Evolutionary conservation across 1,140 invertebrate species (phyloP), one percentile per base, ranked within the genome.

Genomic region (Chionoecetes opilio): DNA sequence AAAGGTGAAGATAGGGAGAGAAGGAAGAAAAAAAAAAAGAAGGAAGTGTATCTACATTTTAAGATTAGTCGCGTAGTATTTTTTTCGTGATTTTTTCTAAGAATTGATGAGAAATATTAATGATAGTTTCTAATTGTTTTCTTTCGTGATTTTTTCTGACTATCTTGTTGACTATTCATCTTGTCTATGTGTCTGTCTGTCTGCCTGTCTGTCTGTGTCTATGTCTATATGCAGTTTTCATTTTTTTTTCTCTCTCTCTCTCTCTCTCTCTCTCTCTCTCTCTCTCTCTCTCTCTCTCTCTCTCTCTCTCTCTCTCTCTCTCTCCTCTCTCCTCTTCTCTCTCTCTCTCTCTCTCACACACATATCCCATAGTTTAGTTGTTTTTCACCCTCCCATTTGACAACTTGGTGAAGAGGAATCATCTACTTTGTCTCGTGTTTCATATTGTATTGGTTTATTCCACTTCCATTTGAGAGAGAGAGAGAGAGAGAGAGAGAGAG

Each of bases 201-300:
- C 14, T 35, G 89, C 35, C 11, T 75, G 89, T 91, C 21, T 91
- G 29, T 31, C n/a, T 63, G 89, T 91, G 21, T 46, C 2, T 8
- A 9, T 88, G 34, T 88, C 5, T 88, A 8, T 88, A 38, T 88
- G 31, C 38, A 21, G n/a, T n/a, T n/a, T n/a, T 63, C 2, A 63
- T 9, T 9, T 63, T 9, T 9, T 63, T 63, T 9, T 86, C 84
- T 31, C 5, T 85, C 9, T 85, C 82, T 85, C 82, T 84, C 82
- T 84, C 82, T 84, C 82, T 5, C 82, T 85, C 82, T 85, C 82
- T 85, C 82, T 85, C 82, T 85, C 82, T 85, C 82, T 85, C 82
- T 85, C 82, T 85, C 82, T 85, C 82, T 85, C 82, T 85, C 82
- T 85, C 82, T 85, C 82, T 85, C 82, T 85, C 82, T 85, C 82